Conservation (phyloP, 92 coral and sea anemone species). For the Diadumene lineata region DNA sequence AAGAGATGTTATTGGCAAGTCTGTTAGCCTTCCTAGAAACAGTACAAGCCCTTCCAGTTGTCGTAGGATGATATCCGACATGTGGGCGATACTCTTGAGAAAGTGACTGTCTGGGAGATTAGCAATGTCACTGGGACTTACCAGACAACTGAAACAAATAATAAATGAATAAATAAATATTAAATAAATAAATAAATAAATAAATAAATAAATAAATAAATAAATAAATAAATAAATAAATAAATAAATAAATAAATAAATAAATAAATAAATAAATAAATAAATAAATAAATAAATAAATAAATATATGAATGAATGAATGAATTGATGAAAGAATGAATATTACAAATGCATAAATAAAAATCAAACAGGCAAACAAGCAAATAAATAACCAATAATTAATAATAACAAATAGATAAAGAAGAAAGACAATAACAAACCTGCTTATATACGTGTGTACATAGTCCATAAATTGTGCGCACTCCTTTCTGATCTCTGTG, state of each 20-base stretch:
- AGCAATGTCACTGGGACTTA: neutral
- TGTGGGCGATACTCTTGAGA: slow-evolving; percentile 36
- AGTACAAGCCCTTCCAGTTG: slow-evolving; percentile 65
- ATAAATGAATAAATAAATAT: too few relatives aligned
- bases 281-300: too few relatives aligned
- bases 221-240: too few relatives aligned
- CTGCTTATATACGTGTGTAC: slow-evolving; percentile 60
- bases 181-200: too few relatives aligned
- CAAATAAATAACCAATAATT: neutral
- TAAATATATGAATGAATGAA: too few relatives aligned
- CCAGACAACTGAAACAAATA: slow-evolving; percentile 17
- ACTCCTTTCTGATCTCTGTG: slow-evolving; percentile 67
- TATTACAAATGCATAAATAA: too few relatives aligned
- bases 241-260: too few relatives aligned
- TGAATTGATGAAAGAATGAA: too few relatives aligned
- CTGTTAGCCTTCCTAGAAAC: slow-evolving; percentile 74
- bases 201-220: too few relatives aligned
- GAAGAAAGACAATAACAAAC: slow-evolving; percentile 14
- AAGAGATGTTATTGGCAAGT: slow-evolving; percentile 60
- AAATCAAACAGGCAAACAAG: too few relatives aligned
- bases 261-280: too few relatives aligned
- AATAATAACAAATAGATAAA: neutral
- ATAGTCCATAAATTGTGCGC: slow-evolving; percentile 71
- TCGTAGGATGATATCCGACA: slow-evolving; percentile 54
- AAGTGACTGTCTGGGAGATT: slow-evolving; percentile 30